Evolutionary conservation across 2,888 invertebrate genomes (phyloP), one percentile per base, ranked within the genome.

Genomic region (Drosophila buzzatii): DNA sequence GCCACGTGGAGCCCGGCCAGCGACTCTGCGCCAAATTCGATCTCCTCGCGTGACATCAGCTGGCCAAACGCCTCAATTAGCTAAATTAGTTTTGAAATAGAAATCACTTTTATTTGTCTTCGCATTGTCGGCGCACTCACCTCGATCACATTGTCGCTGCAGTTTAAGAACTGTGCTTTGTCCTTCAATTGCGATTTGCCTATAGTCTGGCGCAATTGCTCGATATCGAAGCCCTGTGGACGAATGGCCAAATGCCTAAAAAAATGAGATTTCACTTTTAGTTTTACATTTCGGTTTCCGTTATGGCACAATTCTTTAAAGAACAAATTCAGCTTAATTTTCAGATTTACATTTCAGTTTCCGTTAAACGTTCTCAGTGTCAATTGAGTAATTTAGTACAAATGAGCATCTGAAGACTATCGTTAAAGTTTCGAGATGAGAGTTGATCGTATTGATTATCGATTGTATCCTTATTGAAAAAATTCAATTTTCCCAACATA

Each of bases 181-280:
- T 81, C 52, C 37, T 18, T 57, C 0, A 73, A 42, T 2, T 5
- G 14, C 10, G 76, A 58, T 39, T 73, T 42, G 2, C 0, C 10
- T 3, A 76, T 5, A 6, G 41, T 27, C 4, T 23, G 27, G 18
- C 82, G 82, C 52, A 82, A 18, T 20, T 88, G 64, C 31, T 82
- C 79, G 37, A 82, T 65, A 31, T 51, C 69, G 14, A 82, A 82
- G 14, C 88, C 88, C 27, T 75, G 79, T 2, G 88, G 82, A 0
- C 82, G 85, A 27, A 87, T 69, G 20, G 44, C 37, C 56, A 20
- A 23, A 4, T 45, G 41, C 14, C 58, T 51, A 27, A 45, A 5
- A 27, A 58, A 51, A 23, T 3, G 18, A 12, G 16, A 4, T 2
- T 6, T 14, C 16, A 16, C 7, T 0, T 39, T 39, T 14, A 39